phyloP scores from a whole-genome alignment of 2,797 vertebrate species.

The Picus viridis region DNA sequence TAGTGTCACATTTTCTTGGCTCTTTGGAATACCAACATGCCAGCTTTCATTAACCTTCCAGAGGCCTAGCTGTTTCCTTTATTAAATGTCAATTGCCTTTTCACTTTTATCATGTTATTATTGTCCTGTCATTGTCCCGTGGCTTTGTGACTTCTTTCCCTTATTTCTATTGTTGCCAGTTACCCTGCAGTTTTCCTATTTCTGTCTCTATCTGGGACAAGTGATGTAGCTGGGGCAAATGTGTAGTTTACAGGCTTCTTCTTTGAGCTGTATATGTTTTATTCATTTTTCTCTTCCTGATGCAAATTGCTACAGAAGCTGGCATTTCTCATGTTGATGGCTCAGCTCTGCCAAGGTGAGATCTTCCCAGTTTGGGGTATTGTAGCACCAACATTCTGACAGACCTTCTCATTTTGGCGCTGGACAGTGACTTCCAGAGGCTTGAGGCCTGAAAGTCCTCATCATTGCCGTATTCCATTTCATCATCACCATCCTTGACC shows the following conservation, averaged over 20 bases:
- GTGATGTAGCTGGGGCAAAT: rapidly evolving
- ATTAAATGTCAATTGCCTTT: background rate
- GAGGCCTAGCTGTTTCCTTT: background rate
- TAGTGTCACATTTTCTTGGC: background rate
- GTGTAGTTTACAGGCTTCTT: background rate
- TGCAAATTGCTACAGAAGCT: background rate
- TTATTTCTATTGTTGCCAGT: background rate
- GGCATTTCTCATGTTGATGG: background rate
- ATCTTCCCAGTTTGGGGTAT: background rate
- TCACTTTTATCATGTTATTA: background rate
- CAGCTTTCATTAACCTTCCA: background rate
- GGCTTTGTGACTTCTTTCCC: background rate
- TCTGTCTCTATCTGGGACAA: background rate
- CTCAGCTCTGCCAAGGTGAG: background rate
- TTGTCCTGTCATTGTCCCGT: background rate
- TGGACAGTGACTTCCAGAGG: too few relatives aligned
- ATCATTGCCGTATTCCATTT: background rate
- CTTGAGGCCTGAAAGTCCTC: background rate
- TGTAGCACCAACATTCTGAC: background rate
- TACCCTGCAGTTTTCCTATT: background rate
- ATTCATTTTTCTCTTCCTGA: background rate
- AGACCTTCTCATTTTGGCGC: background rate
- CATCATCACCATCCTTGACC: too few relatives aligned
- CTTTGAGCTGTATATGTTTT: background rate
- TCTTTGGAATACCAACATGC: background rate